Conservation (phyloP, 2,888 invertebrate species). For the Dyspetes luteomarginatus region DNA sequence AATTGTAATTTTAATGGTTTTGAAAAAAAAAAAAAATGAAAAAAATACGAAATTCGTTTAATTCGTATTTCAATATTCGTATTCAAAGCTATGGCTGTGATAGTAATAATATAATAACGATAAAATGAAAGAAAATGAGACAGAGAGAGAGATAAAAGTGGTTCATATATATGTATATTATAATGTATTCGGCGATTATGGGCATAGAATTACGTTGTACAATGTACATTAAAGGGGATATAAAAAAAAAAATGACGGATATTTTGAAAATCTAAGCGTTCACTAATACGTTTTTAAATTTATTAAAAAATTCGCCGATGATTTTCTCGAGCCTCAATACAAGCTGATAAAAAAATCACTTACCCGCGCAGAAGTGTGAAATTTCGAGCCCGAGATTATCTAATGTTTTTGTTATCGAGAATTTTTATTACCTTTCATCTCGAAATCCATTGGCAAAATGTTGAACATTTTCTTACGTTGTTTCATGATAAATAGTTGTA, state of each 20-base stretch:
- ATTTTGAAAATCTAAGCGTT: slow-evolving; percentile 62
- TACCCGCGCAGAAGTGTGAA: not conserved
- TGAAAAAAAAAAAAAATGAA: slow-evolving; percentile 63
- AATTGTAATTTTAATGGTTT: slow-evolving; percentile 77
- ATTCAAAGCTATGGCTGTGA: slow-evolving; percentile 84
- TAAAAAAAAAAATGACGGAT: slow-evolving; percentile 58
- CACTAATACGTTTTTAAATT: slow-evolving; percentile 24
- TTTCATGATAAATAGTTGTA: slow-evolving; percentile 45
- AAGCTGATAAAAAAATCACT: not conserved
- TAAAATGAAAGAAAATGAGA: slow-evolving; percentile 70
- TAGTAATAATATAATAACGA: slow-evolving; percentile 77
- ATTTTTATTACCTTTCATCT: slow-evolving; percentile 36
- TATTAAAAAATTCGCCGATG: slow-evolving; percentile 48
- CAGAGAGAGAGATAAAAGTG: not conserved
- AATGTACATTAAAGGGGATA: slow-evolving; percentile 47
- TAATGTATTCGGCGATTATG: slow-evolving; percentile 65
- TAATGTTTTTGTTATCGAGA: slow-evolving; percentile 63
- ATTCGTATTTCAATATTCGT: slow-evolving; percentile 81
- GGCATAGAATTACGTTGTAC: slow-evolving; percentile 65
- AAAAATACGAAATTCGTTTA: slow-evolving; percentile 77
- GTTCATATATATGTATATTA: slow-evolving; percentile 49
- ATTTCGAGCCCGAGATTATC: not conserved
- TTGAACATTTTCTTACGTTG: slow-evolving; percentile 50
- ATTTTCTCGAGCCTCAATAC: not conserved
- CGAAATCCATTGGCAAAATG: slow-evolving; percentile 55